These are phyloP conservation scores for Leistus spinibarbis DNA, from an alignment of 2,888 invertebrate genomes.

Conservation along the genomic window DNA sequence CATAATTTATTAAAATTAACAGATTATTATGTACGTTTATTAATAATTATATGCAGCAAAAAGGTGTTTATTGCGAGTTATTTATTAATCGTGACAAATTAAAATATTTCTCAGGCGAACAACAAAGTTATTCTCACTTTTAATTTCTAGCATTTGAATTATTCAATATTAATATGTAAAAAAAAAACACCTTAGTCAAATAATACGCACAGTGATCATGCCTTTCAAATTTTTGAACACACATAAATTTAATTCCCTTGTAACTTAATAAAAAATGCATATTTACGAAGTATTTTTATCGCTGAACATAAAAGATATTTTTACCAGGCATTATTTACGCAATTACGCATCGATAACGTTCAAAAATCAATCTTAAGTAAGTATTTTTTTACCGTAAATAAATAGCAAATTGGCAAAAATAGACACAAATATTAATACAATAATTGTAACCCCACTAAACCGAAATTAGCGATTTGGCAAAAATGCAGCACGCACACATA, in stretches of 20 bases:
- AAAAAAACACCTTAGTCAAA: neutral
- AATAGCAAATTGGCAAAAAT: too few relatives aligned
- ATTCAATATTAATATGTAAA: neutral
- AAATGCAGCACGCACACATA: conserved; percentile 12
- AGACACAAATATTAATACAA: neutral
- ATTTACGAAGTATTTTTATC: too few relatives aligned
- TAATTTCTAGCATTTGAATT: neutral
- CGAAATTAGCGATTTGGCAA: neutral
- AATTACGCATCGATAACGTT: too few relatives aligned
- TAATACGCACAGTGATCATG: too few relatives aligned
- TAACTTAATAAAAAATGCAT: too few relatives aligned
- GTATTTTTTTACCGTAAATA: neutral
- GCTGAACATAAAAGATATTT: too few relatives aligned
- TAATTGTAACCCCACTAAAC: neutral
- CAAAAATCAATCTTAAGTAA: too few relatives aligned
- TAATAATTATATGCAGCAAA: neutral
- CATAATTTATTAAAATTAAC: neutral
- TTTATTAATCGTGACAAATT: neutral
- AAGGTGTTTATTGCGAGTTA: neutral
- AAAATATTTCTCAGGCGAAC: neutral
- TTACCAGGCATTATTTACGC: too few relatives aligned
- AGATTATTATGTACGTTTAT: neutral
- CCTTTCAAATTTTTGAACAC: too few relatives aligned
- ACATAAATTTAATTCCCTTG: too few relatives aligned
- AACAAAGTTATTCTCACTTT: neutral